These are phyloP conservation scores for Stomatorhinus walkeri DNA, from an alignment of 2,797 vertebrate genomes.

Conservation along the genomic window DNA sequence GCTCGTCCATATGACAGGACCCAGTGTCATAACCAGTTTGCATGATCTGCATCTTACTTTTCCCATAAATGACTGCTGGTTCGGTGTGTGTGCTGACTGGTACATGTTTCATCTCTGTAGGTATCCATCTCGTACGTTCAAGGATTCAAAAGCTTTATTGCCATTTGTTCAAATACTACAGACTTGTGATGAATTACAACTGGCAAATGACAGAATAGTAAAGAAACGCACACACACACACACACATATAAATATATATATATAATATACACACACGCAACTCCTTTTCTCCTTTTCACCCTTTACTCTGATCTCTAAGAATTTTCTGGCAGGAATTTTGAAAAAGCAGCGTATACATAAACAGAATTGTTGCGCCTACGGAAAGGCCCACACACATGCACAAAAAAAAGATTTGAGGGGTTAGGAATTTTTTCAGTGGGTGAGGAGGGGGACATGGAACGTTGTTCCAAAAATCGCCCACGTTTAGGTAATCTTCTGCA, in stretches of 20 bases:
- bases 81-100: not conserved
- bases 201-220: not conserved
- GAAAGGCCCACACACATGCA: not conserved
- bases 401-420: not conserved
- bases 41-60: not conserved
- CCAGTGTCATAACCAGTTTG: not conserved
- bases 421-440: conserved; percentile 5
- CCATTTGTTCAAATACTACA: not conserved
- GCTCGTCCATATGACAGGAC: not conserved
- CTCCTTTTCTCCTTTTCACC: not conserved
- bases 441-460: not conserved
- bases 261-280: not conserved
- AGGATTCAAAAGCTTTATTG: not conserved
- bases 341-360: not conserved
- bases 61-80: not conserved
- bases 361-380: not conserved
- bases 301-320: not conserved
- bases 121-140: not conserved
- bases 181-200: not conserved
- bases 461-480: not conserved
- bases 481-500: not conserved
- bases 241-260: not conserved
- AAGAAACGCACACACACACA: too few species aligned
- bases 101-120: not conserved
- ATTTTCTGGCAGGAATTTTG: not conserved